These are phyloP conservation scores for Malurus cyaneus DNA, from an alignment of 2,113 vertebrate genomes.

Conservation along the genomic window DNA sequence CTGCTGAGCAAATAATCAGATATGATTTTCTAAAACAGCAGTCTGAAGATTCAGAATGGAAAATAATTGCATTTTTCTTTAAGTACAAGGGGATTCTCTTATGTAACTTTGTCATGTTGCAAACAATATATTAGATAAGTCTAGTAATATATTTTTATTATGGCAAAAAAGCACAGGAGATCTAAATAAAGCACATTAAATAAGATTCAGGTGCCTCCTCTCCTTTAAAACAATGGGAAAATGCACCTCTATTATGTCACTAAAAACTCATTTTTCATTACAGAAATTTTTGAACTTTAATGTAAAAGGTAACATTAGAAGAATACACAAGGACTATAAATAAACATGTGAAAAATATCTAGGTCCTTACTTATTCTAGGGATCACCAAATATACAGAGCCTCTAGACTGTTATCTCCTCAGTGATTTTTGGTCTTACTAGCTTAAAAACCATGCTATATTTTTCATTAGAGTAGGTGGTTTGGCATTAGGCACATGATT, in stretches of 20 bases:
- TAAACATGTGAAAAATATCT: background rate
- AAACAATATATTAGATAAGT: conserved; percentile 77
- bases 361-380: background rate
- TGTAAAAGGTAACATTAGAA: background rate
- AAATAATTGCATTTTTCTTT: conserved; percentile 95
- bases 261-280: background rate
- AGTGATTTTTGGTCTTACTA: background rate
- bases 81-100: conserved; percentile 83
- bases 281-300: background rate
- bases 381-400: rapidly evolving
- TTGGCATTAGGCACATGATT: background rate
- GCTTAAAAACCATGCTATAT: background rate
- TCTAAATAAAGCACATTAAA: background rate
- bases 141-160: conserved; percentile 76
- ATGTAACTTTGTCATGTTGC: conserved; percentile 83
- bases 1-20: conserved; percentile 98
- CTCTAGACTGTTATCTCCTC: background rate
- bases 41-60: conserved; percentile 93
- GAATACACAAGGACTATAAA: background rate
- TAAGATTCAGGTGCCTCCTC: background rate
- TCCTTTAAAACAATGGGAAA: background rate
- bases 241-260: background rate
- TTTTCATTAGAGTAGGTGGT: background rate
- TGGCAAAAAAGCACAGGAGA: conserved; percentile 50
- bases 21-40: conserved; percentile 95